Percentiles rank a stretch among this genome's conserved stretches.
phyloP scores from a whole-genome alignment of 2,797 vertebrate species.

The Myotis pilosus region DNA sequence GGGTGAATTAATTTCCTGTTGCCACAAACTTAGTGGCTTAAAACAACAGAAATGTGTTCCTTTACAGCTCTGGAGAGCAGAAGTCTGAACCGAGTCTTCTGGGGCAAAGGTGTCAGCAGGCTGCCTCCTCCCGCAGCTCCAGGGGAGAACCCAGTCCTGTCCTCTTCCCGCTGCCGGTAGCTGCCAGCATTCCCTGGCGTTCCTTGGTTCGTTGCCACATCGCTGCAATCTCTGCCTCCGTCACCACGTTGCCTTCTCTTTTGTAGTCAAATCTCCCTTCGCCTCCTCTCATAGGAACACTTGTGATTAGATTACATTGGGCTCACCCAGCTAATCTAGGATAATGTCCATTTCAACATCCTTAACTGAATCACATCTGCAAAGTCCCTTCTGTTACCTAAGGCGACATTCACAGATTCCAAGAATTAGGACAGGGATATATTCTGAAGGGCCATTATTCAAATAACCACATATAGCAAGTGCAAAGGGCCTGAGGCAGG shows the following conservation, averaged over 20 bases:
- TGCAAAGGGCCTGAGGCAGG: neutral
- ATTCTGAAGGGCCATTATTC: neutral
- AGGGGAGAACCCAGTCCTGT: neutral
- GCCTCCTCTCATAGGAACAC: neutral
- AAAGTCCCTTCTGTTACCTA: neutral
- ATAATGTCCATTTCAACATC: neutral
- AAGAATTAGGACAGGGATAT: neutral
- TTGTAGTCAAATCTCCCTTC: neutral
- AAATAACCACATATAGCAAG: neutral
- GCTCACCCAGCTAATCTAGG: neutral
- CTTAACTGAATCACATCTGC: neutral
- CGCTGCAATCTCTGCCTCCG: neutral
- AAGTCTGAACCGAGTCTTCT: neutral
- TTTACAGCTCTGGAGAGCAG: neutral
- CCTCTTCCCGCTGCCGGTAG: neutral
- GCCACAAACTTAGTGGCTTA: neutral
- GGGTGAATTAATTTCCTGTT: neutral
- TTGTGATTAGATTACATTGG: neutral
- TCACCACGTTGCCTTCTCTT: neutral
- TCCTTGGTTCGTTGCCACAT: neutral
- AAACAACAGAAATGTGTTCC: neutral
- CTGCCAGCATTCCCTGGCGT: neutral
- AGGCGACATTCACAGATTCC: neutral
- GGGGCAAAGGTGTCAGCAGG: neutral
- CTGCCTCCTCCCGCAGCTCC: neutral